phyloP scores from a whole-genome alignment of 2,113 vertebrate species.

The Psammodynastes pulverulentus region DNA sequence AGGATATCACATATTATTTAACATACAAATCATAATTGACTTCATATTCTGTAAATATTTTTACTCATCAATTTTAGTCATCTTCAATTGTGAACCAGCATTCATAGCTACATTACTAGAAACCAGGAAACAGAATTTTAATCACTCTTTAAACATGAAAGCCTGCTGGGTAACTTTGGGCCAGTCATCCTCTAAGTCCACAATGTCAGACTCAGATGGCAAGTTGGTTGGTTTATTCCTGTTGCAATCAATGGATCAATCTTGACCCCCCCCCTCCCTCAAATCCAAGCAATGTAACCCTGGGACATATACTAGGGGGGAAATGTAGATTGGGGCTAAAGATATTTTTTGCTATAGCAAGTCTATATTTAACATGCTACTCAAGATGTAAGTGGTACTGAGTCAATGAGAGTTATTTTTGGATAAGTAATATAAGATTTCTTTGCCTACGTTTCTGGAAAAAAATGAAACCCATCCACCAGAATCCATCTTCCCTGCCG shows the following conservation, averaged over 20 bases:
- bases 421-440: neutral
- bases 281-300: neutral
- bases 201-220: neutral
- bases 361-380: neutral
- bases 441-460: neutral
- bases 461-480: neutral
- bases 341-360: neutral
- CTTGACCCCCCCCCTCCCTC: neutral
- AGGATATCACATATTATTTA: neutral
- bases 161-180: neutral
- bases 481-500: neutral
- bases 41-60: neutral
- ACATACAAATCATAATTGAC: neutral
- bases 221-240: neutral
- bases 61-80: neutral
- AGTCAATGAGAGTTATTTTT: neutral
- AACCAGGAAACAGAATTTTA: neutral
- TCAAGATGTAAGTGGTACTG: neutral
- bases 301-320: neutral
- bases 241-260: neutral
- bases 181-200: neutral
- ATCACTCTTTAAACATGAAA: neutral
- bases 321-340: neutral
- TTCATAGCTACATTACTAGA: neutral
- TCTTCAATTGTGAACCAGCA: neutral